phyloP scores from a whole-genome alignment of 2,888 invertebrate species.

The Drosophila demipolita region DNA sequence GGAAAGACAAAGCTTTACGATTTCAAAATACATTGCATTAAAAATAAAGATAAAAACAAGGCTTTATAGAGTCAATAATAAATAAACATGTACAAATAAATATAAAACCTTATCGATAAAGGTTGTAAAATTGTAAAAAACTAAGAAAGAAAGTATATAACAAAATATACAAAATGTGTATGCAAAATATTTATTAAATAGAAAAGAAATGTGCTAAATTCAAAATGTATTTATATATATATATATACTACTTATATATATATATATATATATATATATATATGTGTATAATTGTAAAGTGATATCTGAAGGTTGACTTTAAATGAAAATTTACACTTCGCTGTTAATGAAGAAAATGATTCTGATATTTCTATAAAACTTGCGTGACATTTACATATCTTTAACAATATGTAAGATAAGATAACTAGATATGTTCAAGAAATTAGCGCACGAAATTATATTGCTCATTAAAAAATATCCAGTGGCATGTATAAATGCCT shows the following conservation, averaged over 20 bases:
- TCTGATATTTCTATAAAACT: constrained; percentile 1
- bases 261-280: not conserved
- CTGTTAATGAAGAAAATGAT: not conserved
- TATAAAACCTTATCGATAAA: not conserved
- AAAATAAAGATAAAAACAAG: constrained; percentile 30
- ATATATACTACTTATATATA: too few species aligned
- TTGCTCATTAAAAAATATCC: not conserved
- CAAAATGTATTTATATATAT: not conserved
- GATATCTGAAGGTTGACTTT: not conserved
- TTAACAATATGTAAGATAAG: constrained; percentile 33
- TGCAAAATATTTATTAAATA: not conserved
- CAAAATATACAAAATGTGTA: not conserved
- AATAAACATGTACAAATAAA: constrained; percentile 1
- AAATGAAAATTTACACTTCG: not conserved
- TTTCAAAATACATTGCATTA: not conserved
- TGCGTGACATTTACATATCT: constrained; percentile 6
- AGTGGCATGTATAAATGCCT: not conserved
- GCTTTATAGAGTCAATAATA: constrained; percentile 16
- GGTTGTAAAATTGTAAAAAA: not conserved
- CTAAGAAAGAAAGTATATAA: too few species aligned
- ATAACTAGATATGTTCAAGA: constrained; percentile 16
- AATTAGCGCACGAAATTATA: not conserved
- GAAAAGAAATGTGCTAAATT: not conserved
- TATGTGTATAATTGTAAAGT: not conserved
- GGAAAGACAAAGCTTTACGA: constrained; percentile 90